Conservation (phyloP, 2,113 vertebrate species). For the Pan paniscus region DNA sequence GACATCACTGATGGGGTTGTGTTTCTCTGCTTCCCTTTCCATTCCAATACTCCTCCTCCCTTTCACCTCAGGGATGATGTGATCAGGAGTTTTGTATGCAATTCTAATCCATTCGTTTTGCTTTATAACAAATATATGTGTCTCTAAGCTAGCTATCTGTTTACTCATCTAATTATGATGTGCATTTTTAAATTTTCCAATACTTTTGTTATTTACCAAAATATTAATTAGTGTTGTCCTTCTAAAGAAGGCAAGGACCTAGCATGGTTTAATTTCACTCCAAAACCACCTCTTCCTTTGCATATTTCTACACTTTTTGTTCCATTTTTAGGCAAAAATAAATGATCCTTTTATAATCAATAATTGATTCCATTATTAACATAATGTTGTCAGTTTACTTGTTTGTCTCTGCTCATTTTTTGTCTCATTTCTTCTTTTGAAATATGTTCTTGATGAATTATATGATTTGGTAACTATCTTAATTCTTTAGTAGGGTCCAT, state of each 20-base stretch:
- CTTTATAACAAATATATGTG: background rate
- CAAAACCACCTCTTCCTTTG: background rate
- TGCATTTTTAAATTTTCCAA: background rate
- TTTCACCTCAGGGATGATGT: background rate
- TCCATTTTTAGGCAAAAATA: background rate
- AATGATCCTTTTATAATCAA: background rate
- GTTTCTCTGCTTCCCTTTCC: background rate
- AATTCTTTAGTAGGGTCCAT: rapidly evolving
- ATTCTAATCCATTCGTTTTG: background rate
- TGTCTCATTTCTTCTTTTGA: background rate
- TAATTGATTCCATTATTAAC: background rate
- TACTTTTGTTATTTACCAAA: background rate
- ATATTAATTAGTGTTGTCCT: rapidly evolving
- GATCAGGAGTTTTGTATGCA: no score
- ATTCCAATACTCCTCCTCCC: background rate
- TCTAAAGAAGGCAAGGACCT: background rate
- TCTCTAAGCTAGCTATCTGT: background rate
- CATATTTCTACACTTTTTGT: background rate
- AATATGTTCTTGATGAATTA: background rate
- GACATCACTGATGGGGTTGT: rapidly evolving
- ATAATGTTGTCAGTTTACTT: background rate
- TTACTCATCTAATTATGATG: no score
- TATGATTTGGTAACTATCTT: background rate
- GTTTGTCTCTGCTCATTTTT: background rate
- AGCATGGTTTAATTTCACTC: background rate